Conservation (phyloP, 1,140 invertebrate genomes). For the Caligus rogercresseyi region DNA sequence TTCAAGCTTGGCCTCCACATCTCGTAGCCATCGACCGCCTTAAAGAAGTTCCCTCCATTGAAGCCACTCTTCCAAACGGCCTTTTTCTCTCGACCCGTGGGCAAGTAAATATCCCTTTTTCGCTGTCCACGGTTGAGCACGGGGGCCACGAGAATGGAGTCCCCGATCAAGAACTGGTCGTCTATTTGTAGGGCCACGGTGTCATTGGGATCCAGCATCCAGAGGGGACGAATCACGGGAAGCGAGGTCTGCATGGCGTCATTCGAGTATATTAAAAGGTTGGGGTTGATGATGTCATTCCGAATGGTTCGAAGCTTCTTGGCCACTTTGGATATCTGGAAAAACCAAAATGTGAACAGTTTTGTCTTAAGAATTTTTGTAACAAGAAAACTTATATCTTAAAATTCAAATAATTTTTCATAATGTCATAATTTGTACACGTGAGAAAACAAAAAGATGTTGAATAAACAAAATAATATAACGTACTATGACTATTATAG, state of each 20-base stretch:
- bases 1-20: constrained; percentile 5
- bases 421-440: no score
- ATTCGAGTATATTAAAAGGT: constrained; percentile 3
- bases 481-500: no score
- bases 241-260: constrained; percentile 12
- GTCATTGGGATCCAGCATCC: constrained; percentile 19
- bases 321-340: constrained; percentile 1
- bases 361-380: no score
- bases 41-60: constrained; percentile 5
- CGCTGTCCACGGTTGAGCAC: not conserved
- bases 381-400: no score
- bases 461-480: no score
- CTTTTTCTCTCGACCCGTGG: not conserved
- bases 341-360: no score
- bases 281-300: not conserved
- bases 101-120: constrained; percentile 10
- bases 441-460: no score
- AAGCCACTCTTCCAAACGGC: constrained; percentile 14
- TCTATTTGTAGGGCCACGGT: constrained; percentile 5
- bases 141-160: constrained; percentile 11
- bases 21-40: constrained; percentile 16
- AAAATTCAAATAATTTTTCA: no score
- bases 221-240: constrained; percentile 17
- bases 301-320: constrained; percentile 2
- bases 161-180: constrained; percentile 19